Evolutionary conservation across 2,888 invertebrate genomes (phyloP), one percentile per base, ranked within the genome.

Genomic region (Dione juno): DNA sequence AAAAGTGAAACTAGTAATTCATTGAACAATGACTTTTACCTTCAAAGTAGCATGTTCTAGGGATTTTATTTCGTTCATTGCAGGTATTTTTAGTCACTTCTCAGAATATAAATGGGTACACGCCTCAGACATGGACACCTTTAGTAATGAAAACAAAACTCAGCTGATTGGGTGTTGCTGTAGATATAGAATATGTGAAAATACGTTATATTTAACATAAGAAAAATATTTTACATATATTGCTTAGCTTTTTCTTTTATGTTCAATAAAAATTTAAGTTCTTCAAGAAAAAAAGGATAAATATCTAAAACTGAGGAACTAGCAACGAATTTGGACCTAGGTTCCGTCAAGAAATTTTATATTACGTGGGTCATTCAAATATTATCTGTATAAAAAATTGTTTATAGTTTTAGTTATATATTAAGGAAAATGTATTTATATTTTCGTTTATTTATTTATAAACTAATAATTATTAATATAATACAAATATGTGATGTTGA

Each of bases 11-110:
- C 37, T 19, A 40, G 11, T n/a, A 16, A 64, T 19, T 13, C 19
- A 13, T 19, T 21, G 9, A 28, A 37, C 3, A 48, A 66, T 45
- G n/a, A 58, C 61, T 21, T 52, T 66, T 37, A 97, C 97, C 95
- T 99, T 99, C 77, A 99, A 94, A 37, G 99, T 98, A 66, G 98
- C 97, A 93, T 99, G 98, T 89, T 99, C 99, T 85, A 99, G 93
- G 76, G 98, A 97, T 89, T 97, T 98, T 74, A 99, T 94, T 93
- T 99, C 98, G 86, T 97, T 96, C 98, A 98, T 98, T 92, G 58
- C 14, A 57, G 65, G 48, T 61, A 74, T 72, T 71, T 73, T 68
- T 67, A 57, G 77, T 63, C 52, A 66, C 65, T 68, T 58, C 63
- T 67, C 63, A 70, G 45, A 69, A 67, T 52, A 64, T 40, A 69